Percentiles rank a stretch among this genome's conserved stretches.
Conservation (phyloP, 2,888 invertebrate species). For the Caenorhabditis sp. region DNA sequence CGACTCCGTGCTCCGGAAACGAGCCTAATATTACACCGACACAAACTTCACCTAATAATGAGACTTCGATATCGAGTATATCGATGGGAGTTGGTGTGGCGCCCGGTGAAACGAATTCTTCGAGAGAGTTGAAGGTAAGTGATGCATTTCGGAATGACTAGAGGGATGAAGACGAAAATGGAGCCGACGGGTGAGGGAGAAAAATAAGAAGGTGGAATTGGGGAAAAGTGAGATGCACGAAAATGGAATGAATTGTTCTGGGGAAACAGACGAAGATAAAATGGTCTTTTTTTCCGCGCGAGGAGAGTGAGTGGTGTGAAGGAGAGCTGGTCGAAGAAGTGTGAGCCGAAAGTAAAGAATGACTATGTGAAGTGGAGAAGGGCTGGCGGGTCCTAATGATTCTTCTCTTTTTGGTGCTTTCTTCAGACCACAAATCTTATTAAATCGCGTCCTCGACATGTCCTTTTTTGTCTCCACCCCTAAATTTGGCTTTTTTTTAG, state of each 20-base stretch:
- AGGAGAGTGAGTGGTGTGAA: constrained; percentile 10
- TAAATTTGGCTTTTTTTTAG: constrained; percentile 13
- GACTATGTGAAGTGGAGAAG: constrained; percentile 44
- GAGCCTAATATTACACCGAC: constrained; percentile 60
- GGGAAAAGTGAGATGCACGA: constrained; percentile 9
- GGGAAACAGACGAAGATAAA: constrained; percentile 24
- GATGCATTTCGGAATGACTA: constrained; percentile 6
- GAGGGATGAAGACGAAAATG: constrained; percentile 2
- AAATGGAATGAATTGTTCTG: constrained; percentile 42
- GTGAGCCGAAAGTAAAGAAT: constrained; percentile 53
- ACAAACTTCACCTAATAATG: constrained; percentile 60
- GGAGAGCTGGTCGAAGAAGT: constrained; percentile 22
- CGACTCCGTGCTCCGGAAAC: constrained; percentile 64
- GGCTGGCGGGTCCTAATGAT: constrained; percentile 50
- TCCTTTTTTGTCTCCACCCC: constrained; percentile 48
- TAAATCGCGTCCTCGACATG: constrained; percentile 43
- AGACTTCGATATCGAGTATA: constrained; percentile 51
- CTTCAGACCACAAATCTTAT: constrained; percentile 53
- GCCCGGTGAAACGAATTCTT: constrained; percentile 63
- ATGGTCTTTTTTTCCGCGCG: constrained; percentile 14
- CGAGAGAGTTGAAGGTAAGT: constrained; percentile 67
- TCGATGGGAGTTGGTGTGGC: constrained; percentile 50
- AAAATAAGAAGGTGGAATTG: constrained; percentile 4
- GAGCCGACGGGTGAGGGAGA: constrained; percentile 4
- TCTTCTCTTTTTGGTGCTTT: constrained; percentile 40